Evolutionary conservation across 2,113 vertebrate genomes (phyloP), one percentile per base, ranked within the genome.

Genomic region (Chelonoidis abingdonii): DNA sequence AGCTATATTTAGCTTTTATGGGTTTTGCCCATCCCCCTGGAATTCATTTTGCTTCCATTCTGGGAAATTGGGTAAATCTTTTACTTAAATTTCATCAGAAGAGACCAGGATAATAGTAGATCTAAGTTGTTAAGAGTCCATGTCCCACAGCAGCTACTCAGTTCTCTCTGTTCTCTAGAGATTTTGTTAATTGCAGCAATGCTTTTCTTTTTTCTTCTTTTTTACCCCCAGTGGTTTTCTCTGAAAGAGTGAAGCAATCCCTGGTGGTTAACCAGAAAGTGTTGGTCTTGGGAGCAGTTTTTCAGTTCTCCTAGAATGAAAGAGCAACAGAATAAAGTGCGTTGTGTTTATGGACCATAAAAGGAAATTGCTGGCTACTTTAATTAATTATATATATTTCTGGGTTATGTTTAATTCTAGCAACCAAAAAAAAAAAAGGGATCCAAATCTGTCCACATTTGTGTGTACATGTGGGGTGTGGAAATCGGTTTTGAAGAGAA

Each of bases 1-100:
- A 92, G 52, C 62, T 93, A 3, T 84, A 65, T 90, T 86, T 88
- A 89, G 11, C 47, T 52, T 90, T 93, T 50, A n/a, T 21, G 53
- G 44, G 12, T 95, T 95, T 94, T 92, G 57, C 47, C 88, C 19
- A 47, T 91, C 57, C 81, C 92, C 35, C 47, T 92, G 81, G 57
- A 91, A 85, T 93, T 92, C 50, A 54, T 87, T 49, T 88, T 83
- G 4, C 50, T 91, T 93, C 47, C 2, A 0, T 97, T 95, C 75
- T 88, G 88, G 50, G 65, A 89, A 91, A 50, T 29, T 93, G 65
- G 65, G 69, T 92, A 94, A 93, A 94, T 84, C 92, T 93, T 93
- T 94, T 69, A 87, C 80, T 93, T 95, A 91, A 86, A 92, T 92
- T 95, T 92, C 49, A 89, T 93, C 49, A 82, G 86, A 89, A 93